These are phyloP conservation scores for Caradrina clavipalpis DNA, from an alignment of 2,888 invertebrate species.

Conservation along the genomic window DNA sequence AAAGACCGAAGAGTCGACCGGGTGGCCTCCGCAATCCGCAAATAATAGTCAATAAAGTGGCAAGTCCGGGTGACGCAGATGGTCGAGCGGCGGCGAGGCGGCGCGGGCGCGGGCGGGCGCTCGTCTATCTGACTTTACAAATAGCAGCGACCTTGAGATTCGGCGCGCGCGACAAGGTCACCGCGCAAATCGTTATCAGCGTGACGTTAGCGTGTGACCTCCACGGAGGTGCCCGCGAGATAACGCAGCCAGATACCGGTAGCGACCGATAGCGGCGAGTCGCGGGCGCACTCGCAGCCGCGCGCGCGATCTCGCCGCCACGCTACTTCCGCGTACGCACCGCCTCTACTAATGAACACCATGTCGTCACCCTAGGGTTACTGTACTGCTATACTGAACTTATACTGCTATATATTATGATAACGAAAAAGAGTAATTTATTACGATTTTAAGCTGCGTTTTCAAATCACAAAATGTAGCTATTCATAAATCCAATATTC, in stretches of 20 bases:
- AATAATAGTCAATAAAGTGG: slow-evolving; percentile 83
- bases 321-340: slow-evolving; percentile 61
- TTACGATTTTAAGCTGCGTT: no score
- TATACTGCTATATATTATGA: neutral
- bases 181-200: slow-evolving; percentile 90
- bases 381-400: neutral
- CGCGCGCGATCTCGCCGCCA: slow-evolving; percentile 56
- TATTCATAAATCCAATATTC: no score
- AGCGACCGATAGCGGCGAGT: slow-evolving; percentile 84
- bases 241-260: slow-evolving; percentile 83
- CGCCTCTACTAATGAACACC: slow-evolving; percentile 8
- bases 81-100: slow-evolving; percentile 66
- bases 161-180: slow-evolving; percentile 90
- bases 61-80: slow-evolving; percentile 83
- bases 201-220: slow-evolving; percentile 89
- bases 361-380: slow-evolving; percentile 1
- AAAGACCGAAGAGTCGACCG: slow-evolving; percentile 71
- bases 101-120: slow-evolving; percentile 75
- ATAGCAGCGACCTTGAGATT: slow-evolving; percentile 90
- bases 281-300: slow-evolving; percentile 66
- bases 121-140: slow-evolving; percentile 88
- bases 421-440: no score
- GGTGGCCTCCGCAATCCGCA: slow-evolving; percentile 81
- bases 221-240: slow-evolving; percentile 88
- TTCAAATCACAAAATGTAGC: no score